Evolutionary conservation across 2,888 invertebrate species (phyloP).

Genomic region (Apocheima hispidaria): DNA sequence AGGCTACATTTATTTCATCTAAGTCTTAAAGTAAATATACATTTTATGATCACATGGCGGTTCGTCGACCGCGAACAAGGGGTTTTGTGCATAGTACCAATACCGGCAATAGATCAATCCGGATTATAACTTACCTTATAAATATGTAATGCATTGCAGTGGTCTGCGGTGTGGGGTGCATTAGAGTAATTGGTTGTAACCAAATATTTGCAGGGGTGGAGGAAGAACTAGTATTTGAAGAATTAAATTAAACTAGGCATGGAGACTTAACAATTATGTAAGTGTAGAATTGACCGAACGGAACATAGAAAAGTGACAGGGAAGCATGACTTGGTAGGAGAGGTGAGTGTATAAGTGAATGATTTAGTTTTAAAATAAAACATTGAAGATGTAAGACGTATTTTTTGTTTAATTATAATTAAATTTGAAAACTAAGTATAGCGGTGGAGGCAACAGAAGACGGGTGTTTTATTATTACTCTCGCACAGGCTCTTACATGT

Average conservation of each 20-base stretch:
- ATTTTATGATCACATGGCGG: neutral
- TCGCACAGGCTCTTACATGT: no score
- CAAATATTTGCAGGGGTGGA: slow-evolving; percentile 34
- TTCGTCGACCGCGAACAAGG: neutral
- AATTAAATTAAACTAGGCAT: neutral
- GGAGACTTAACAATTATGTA: neutral
- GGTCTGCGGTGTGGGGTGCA: slow-evolving; percentile 32
- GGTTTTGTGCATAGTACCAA: slow-evolving; percentile 10
- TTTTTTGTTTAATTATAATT: no score
- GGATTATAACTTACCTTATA: slow-evolving; percentile 42
- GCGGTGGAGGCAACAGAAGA: no score
- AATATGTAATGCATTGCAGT: slow-evolving; percentile 41
- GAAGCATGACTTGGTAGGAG: no score
- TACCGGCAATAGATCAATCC: slow-evolving; percentile 41
- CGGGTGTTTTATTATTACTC: no score
- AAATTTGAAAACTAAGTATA: no score
- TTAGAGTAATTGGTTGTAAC: slow-evolving; percentile 46
- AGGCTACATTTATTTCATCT: no score
- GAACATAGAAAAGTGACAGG: no score
- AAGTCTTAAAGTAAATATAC: slow-evolving; percentile 5
- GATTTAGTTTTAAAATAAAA: no score
- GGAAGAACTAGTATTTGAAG: neutral
- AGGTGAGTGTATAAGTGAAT: no score
- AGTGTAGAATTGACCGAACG: no score
- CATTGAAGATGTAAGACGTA: no score